Evolutionary conservation across 1,140 invertebrate genomes (phyloP), one percentile per base, ranked within the genome.

Genomic region (Brachionus angularis): DNA sequence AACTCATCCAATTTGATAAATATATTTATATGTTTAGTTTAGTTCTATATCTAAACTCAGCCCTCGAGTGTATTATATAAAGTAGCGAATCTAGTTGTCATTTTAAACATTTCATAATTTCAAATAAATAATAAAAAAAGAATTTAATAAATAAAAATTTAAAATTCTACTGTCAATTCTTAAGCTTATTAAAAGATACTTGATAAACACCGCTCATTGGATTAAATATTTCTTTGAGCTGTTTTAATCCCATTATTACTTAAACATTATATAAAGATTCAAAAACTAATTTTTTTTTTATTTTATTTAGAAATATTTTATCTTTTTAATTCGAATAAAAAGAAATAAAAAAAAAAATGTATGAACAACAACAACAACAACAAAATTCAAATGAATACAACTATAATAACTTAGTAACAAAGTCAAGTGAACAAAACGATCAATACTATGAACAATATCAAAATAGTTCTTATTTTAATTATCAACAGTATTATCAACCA

Each of bases 161-260:
- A 7, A 14, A 7, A 58, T 21, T 58, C 18, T 58, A n/a, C n/a
- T n/a, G n/a, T n/a, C n/a, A n/a, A n/a, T n/a, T n/a, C n/a, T 21
- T 39, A 58, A 39, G 33, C 53, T 58, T 58, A 58, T 58, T 55
- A 55, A 55, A 55, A 55, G n/a, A n/a, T 33, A 33, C 27, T 33
- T 39, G 39, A 14, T 39, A 25, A 58, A 39, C 36, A 58, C 53
- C 53, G 53, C 53, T 58, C 39, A 58, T 58, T 58, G 53, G 53
- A 58, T 58, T 58, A 58, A 39, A 58, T 34, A n/a, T n/a, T n/a
- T n/a, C n/a, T n/a, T n/a, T n/a, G n/a, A n/a, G n/a, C n/a, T n/a
- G n/a, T n/a, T n/a, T 34, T 8, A 14, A 42, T 34, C 39, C 5
- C 16, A 39, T 39, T 39, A 14, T 23, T 36, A 36, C 8, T 23